phyloP scores from a whole-genome alignment of 2,797 vertebrate genomes.

The Diglossa cyanea region DNA sequence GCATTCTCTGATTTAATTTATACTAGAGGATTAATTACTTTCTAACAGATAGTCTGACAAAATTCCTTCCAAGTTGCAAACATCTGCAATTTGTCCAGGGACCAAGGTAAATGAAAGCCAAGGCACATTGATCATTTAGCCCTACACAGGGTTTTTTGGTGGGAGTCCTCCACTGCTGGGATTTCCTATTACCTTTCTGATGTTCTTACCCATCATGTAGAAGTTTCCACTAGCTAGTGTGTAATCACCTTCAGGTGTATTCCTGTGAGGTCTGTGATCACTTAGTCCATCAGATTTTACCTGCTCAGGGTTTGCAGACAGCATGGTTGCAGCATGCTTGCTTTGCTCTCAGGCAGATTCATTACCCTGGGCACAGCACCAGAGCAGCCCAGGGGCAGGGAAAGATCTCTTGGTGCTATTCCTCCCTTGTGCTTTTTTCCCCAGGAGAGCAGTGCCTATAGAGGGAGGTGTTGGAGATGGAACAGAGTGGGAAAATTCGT shows the following conservation, averaged over 20 bases:
- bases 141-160: not conserved
- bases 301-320: not conserved
- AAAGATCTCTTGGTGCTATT: not conserved
- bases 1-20: not conserved
- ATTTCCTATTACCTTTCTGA: not conserved
- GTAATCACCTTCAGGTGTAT: not conserved
- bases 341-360: not conserved
- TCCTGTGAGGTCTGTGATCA: not conserved
- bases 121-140: not conserved
- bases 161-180: not conserved
- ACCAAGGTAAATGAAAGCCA: not conserved
- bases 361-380: not conserved
- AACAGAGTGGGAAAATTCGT: not conserved
- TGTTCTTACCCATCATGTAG: not conserved
- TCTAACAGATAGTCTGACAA: not conserved
- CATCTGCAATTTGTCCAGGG: not conserved
- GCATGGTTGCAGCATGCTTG: accelerated
- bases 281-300: not conserved
- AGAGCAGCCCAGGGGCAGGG: accelerated
- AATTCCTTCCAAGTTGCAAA: not conserved
- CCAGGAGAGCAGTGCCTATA: not conserved
- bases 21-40: not conserved
- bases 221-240: not conserved
- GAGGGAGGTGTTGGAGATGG: not conserved
- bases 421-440: not conserved